Evolutionary conservation across 2,797 vertebrate species (phyloP).

Genomic region (Sebastes minor): DNA sequence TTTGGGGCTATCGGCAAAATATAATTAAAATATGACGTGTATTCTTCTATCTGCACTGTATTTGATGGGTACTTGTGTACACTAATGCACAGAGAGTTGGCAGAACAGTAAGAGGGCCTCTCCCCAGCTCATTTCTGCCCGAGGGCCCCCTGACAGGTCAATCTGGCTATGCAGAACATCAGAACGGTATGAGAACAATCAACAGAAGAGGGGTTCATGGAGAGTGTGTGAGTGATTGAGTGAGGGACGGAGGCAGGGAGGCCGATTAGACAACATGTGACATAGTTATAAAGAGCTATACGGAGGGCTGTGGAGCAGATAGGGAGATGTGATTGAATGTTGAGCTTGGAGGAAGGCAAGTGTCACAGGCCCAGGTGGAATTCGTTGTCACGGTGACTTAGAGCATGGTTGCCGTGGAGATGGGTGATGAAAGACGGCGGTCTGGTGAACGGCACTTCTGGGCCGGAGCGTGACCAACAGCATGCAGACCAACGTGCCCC

Average conservation of each 20-base stretch:
- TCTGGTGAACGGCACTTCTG: conserved; percentile 48
- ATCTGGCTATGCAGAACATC: conserved; percentile 1
- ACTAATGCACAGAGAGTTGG: neutral
- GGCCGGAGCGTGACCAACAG: conserved; percentile 71
- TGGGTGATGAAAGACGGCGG: conserved; percentile 65
- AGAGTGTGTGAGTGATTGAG: conserved; percentile 29
- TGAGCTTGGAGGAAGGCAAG: conserved; percentile 43
- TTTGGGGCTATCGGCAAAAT: neutral
- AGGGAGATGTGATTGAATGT: conserved; percentile 46
- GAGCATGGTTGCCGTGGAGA: conserved; percentile 63
- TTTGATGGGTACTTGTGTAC: neutral
- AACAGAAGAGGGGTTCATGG: conserved; percentile 5
- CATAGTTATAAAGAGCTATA: conserved; percentile 30
- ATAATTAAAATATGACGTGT: neutral
- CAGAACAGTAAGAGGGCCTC: neutral
- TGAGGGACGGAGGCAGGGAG: conserved; percentile 4
- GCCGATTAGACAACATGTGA: conserved; percentile 32
- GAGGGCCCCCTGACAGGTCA: neutral
- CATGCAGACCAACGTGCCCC: conserved; percentile 42
- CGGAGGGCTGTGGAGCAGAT: conserved; percentile 17
- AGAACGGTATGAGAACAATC: conserved; percentile 6
- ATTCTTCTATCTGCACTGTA: neutral
- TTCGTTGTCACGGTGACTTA: conserved; percentile 73
- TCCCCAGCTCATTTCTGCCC: neutral
- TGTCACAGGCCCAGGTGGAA: conserved; percentile 71